These are phyloP conservation scores for Troides oblongomaculatus DNA, from an alignment of 2,888 invertebrate species.

Conservation along the genomic window DNA sequence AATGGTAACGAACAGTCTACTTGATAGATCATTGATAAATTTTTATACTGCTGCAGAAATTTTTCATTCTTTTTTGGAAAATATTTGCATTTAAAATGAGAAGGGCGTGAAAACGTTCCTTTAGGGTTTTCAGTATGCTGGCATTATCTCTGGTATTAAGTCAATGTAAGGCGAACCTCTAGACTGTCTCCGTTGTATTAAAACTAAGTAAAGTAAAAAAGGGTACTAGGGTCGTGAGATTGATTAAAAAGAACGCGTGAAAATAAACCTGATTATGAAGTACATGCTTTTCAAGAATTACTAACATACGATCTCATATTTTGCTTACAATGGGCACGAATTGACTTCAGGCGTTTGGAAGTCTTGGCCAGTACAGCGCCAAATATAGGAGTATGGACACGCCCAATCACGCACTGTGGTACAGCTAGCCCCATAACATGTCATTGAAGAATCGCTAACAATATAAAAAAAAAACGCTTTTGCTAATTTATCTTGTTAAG, in stretches of 20 bases:
- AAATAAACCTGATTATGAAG: background rate
- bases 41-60: too few relatives aligned
- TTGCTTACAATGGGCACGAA: slow-evolving; percentile 40
- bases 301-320: slow-evolving; percentile 21
- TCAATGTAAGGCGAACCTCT: too few relatives aligned
- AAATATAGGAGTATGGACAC: slow-evolving; percentile 45
- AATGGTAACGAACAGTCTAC: too few relatives aligned
- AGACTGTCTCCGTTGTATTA: too few relatives aligned
- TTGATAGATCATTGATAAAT: too few relatives aligned
- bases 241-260: background rate
- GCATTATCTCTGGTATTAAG: too few relatives aligned
- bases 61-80: too few relatives aligned
- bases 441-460: slow-evolving; percentile 6
- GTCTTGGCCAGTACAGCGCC: slow-evolving; percentile 38
- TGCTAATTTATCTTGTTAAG: too few relatives aligned
- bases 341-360: slow-evolving; percentile 42
- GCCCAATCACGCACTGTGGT: slow-evolving; percentile 44
- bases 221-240: background rate
- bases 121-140: too few relatives aligned
- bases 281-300: slow-evolving; percentile 6
- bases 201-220: too few relatives aligned
- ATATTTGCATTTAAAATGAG: too few relatives aligned
- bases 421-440: slow-evolving; percentile 8
- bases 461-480: background rate
- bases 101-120: too few relatives aligned